Percentiles rank a stretch among this genome's conserved stretches.
Conservation (phyloP, 2,797 vertebrate species). For the Siniperca scherzeri region DNA sequence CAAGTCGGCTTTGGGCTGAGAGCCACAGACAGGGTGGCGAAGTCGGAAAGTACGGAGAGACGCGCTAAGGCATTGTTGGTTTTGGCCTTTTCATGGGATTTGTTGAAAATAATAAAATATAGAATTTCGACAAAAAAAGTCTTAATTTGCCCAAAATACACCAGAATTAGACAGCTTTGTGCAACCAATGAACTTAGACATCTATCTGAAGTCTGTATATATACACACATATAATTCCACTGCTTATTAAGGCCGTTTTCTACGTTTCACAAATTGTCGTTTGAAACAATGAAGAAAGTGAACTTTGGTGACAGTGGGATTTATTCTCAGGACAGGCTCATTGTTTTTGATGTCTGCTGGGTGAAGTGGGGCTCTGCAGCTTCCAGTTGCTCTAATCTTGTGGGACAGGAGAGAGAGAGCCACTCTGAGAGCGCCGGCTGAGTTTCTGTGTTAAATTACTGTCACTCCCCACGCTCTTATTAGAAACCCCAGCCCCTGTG, state of each 20-base stretch:
- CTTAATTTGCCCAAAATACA: not conserved
- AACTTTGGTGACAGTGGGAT: not conserved
- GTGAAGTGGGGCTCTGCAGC: not conserved
- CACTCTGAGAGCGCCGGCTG: conserved; percentile 26
- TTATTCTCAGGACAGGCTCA: not conserved
- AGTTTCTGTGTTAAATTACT: conserved; percentile 66
- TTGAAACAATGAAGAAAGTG: conserved; percentile 3
- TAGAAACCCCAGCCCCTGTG: conserved; percentile 56
- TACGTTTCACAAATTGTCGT: not conserved
- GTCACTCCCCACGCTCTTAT: conserved; percentile 66
- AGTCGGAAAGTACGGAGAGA: not conserved
- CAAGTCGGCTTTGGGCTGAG: not conserved
- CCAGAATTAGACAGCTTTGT: not conserved
- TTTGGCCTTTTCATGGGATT: not conserved
- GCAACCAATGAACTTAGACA: not conserved
- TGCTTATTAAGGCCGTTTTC: conserved; percentile 1
- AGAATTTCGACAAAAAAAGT: not conserved
- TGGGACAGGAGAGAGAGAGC: conserved; percentile 7
- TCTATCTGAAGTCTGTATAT: not conserved
- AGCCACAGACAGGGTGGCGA: not conserved
- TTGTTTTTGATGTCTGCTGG: not conserved
- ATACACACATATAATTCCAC: not conserved
- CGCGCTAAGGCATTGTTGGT: not conserved
- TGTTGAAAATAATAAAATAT: not conserved
- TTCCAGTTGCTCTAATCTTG: conserved; percentile 23